Conservation (phyloP, 2,797 vertebrate species). For the Manis crassicaudata region DNA sequence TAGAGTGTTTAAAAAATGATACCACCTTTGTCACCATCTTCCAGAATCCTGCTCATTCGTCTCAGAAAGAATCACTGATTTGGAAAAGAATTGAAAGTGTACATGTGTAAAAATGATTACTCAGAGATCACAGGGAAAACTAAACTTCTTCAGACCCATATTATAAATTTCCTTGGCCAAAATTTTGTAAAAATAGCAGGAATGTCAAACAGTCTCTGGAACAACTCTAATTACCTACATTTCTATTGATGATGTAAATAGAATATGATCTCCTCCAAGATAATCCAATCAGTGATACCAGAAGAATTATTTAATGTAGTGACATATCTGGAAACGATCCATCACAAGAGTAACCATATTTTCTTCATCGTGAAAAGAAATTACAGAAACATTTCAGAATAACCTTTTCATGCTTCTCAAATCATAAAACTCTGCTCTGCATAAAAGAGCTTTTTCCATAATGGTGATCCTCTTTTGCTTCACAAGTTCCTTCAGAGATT, state of each 20-base stretch:
- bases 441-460: neutral
- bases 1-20: neutral
- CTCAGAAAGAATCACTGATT: neutral
- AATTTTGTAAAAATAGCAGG: neutral
- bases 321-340: neutral
- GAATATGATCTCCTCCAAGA: neutral
- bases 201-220: constrained; percentile 15
- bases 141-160: neutral
- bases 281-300: neutral
- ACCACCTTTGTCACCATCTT: neutral
- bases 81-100: neutral
- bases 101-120: neutral
- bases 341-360: neutral
- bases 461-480: neutral
- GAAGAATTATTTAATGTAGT: neutral
- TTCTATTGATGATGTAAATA: neutral
- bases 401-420: neutral
- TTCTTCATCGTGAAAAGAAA: neutral
- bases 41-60: neutral
- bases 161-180: neutral
- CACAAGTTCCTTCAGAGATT: neutral
- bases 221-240: neutral
- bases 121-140: neutral
- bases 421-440: neutral
- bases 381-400: constrained; percentile 3